Conservation (phyloP, 2,888 invertebrate genomes). For the Perithous albicinctus region DNA sequence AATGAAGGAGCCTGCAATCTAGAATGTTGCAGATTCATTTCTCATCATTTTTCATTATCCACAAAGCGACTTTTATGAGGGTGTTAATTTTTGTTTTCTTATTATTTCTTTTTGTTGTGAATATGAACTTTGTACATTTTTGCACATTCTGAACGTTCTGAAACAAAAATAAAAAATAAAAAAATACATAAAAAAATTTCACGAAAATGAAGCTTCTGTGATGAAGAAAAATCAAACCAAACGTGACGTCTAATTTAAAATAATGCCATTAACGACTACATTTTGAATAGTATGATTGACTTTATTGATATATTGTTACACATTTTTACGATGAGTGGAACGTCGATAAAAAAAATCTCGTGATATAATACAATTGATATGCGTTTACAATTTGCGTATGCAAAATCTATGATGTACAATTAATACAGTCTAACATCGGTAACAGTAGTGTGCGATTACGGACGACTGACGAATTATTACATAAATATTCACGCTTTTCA, state of each 20-base stretch:
- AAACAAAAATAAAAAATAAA: too few relatives aligned
- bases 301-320: slow-evolving; percentile 22
- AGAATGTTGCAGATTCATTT: too few relatives aligned
- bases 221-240: neutral
- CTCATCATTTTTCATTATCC: too few relatives aligned
- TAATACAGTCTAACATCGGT: neutral
- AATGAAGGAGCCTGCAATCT: too few relatives aligned
- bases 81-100: too few relatives aligned
- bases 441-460: neutral
- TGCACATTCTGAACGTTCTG: too few relatives aligned
- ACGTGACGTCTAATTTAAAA: too few relatives aligned
- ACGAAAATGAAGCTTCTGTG: too few relatives aligned
- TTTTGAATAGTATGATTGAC: neutral
- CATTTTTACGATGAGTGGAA: neutral
- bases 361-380: slow-evolving; percentile 3
- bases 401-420: neutral
- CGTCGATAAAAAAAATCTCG: slow-evolving; percentile 1
- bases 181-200: too few relatives aligned
- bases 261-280: neutral
- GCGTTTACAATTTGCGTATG: neutral
- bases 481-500: slow-evolving; percentile 8
- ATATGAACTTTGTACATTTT: too few relatives aligned
- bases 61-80: too few relatives aligned
- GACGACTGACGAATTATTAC: neutral
- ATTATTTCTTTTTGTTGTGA: too few relatives aligned